These are phyloP conservation scores for Margarornis squamiger DNA, from an alignment of 2,797 vertebrate genomes.

Conservation along the genomic window DNA sequence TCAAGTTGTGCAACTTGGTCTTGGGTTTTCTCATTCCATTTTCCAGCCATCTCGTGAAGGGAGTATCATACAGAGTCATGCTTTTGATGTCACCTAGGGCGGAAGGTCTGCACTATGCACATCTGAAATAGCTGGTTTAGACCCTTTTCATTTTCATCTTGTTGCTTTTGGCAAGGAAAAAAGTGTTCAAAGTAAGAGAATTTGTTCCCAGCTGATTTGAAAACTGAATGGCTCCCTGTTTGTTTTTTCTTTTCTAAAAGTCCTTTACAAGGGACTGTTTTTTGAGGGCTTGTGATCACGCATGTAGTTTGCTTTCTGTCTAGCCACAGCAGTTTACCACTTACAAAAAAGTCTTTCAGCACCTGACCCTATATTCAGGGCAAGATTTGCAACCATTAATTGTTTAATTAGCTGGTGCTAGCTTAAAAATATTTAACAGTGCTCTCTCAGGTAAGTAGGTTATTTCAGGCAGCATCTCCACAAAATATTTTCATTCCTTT, in stretches of 20 bases:
- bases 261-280: background rate
- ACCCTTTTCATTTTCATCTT: conserved; percentile 51
- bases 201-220: conserved; percentile 29
- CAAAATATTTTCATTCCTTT: background rate
- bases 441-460: background rate
- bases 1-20: background rate
- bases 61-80: background rate
- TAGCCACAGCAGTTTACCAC: conserved; percentile 13
- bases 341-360: conserved; percentile 46
- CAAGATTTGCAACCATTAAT: conserved; percentile 29
- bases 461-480: background rate
- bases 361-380: background rate
- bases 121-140: conserved; percentile 41
- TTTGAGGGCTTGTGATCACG: conserved; percentile 23
- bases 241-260: background rate
- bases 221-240: conserved; percentile 33
- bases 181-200: conserved; percentile 19
- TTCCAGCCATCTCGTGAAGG: background rate
- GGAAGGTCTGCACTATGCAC: background rate
- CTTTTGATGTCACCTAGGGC: conserved; percentile 31
- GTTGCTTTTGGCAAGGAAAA: conserved; percentile 48
- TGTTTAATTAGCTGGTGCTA: conserved; percentile 29
- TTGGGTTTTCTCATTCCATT: background rate
- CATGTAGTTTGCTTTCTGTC: conserved; percentile 51
- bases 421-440: background rate